Conservation (phyloP, 2,888 invertebrate genomes). For the Acanthosepion lycidas region DNA sequence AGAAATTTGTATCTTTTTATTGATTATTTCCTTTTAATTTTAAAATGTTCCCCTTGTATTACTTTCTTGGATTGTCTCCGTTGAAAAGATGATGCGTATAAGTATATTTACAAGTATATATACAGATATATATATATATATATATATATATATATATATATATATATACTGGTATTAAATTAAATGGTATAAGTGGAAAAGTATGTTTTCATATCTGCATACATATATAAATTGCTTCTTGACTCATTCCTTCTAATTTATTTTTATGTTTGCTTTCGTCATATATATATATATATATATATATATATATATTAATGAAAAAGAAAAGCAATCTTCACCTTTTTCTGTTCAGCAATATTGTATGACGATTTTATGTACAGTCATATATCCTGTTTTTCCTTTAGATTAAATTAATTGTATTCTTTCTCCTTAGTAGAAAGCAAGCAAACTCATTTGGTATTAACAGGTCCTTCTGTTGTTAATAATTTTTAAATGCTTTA, state of each 20-base stretch:
- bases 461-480: neutral
- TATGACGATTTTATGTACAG: neutral
- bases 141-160: neutral
- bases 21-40: too few relatives aligned
- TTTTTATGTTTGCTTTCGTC: too few relatives aligned
- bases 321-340: too few relatives aligned
- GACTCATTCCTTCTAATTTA: neutral
- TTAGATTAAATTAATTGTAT: neutral
- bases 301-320: too few relatives aligned
- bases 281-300: too few relatives aligned
- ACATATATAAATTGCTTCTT: neutral
- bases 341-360: neutral
- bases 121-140: neutral
- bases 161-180: neutral
- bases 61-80: neutral
- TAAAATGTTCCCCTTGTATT: too few relatives aligned
- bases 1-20: neutral
- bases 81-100: neutral
- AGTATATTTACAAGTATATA: neutral
- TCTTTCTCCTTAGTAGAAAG: neutral
- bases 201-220: neutral
- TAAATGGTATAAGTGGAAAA: neutral
- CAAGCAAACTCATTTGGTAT: neutral
- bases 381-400: neutral
- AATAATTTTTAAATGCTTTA: neutral